Base-by-base conservation (phyloP, 2,113 vertebrate genomes). In the Coregonus clupeaformis region DNA sequence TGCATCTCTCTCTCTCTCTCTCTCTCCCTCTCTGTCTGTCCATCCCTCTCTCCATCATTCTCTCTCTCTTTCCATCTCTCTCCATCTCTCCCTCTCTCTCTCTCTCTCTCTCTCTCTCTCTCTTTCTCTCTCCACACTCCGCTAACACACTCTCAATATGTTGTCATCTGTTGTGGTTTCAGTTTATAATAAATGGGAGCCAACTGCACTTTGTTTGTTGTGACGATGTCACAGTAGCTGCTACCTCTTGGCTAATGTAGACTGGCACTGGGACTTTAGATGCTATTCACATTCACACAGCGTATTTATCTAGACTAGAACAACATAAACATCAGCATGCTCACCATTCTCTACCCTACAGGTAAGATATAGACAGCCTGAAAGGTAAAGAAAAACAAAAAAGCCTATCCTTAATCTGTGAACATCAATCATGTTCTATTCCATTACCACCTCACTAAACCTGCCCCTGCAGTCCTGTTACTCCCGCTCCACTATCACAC, bases 201-300 rank as follows among this genome's bases (percentile, higher is more conserved):
- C 68, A 16, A 20, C 7, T 42, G 24, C 47, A 20, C 68, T 70
- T 80, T 78, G 47, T 63, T 69, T 30, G 3, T 42, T 71, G 72
- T 76, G 78, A 68, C 65, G 71, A 86, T 74, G 84, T 88, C 79
- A 78, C 63, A 9, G 72, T n/a, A 74, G 63, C 64, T 60, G 78
- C 14, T 47, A 74, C 60, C 69, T 74, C 42, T 55, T 59, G 73
- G 63, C 71, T 75, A 73, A 80, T 74, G 73, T 30, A 74, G 6
- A 47, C 67, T 69, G 67, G 18, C 67, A 47, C 57, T 55, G 7
- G 18, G 20, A 47, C 62, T 55, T 6, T 60, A 24, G 18, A 60
- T 11, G n/a, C 6, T 57, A 71, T 81, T 67, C n/a, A 14, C 25
- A 30, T 76, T 18, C 32, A 74, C 20, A 55, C 63, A 47, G 36